Evolutionary conservation across 1,140 invertebrate genomes (phyloP), one percentile per base, ranked within the genome.

Genomic region (Polyergus mexicanus): DNA sequence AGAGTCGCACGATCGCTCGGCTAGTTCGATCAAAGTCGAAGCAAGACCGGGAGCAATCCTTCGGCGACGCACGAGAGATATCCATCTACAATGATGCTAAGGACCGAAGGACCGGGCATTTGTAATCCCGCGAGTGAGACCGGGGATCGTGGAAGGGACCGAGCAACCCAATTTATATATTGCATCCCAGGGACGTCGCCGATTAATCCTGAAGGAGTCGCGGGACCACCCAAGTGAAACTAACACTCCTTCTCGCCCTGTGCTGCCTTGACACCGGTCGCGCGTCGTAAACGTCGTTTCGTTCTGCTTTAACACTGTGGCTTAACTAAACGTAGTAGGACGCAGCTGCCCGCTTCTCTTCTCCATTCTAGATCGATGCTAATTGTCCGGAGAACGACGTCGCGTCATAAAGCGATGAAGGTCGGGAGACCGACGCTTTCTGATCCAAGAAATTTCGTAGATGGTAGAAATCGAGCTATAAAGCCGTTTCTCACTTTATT

Each of bases 191-290:
- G 87, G 92, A 92, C 92, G 90, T 91, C 86, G 80, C 86, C 94
- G 94, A 95, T 95, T 95, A 95, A 95, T 95, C 93, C 94, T 94
- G 78, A 60, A 83, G 91, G 92, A 92, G 87, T 92, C 92, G 91
- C 90, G 87, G 58, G 94, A 95, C 94, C 94, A 95, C 94, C 94
- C 94, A 95, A 86, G 92, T 92, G 92, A 93, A 91, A 89, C 94
- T 93, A 93, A 95, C 94, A 94, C 93, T 94, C 92, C 92, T 93
- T 92, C 76, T 80, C 88, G 81, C 89, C 92, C 87, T 91, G 92
- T 86, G 41, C 41, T 91, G 84, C 84, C 90, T 90, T 90, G 91
- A 92, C 92, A 92, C 88, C 62, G 90, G 88, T 92, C 91, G 90
- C 90, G 92, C 88, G 88, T 92, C 90, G 92, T 94, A 93, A 94